Conservation (phyloP, 2,888 invertebrate genomes). For the Candidula unifasciata region DNA sequence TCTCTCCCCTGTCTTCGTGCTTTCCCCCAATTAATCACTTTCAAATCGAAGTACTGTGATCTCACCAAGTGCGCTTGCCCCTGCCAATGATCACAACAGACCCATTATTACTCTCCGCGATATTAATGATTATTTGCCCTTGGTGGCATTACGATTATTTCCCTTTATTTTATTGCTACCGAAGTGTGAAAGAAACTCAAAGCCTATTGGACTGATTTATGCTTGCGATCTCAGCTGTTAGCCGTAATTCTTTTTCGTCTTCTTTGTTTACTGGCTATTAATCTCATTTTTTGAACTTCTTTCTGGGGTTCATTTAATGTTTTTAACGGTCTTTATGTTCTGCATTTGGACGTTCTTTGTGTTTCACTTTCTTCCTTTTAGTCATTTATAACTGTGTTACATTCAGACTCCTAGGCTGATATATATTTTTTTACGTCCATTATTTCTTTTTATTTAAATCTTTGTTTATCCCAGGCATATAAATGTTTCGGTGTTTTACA, state of each 20-base stretch:
- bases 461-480: too few species aligned
- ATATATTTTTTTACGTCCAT: too few species aligned
- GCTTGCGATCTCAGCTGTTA: neutral
- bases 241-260: neutral
- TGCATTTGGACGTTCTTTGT: neutral
- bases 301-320: neutral
- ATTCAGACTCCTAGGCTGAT: too few species aligned
- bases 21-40: neutral
- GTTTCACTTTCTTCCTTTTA: neutral
- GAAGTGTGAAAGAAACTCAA: neutral
- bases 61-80: neutral
- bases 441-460: too few species aligned
- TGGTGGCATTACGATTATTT: neutral
- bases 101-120: neutral
- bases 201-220: neutral
- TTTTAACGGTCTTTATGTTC: neutral
- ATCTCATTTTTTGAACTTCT: neutral
- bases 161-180: neutral
- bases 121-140: conserved; percentile 7
- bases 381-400: too few species aligned
- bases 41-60: neutral
- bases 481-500: too few species aligned
- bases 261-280: neutral
- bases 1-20: too few species aligned
- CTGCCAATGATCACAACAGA: neutral